Percentiles rank a stretch among this genome's conserved stretches.
These are phyloP conservation scores for Hystrix cristata DNA, from an alignment of 2,113 vertebrate genomes.

Conservation along the genomic window DNA sequence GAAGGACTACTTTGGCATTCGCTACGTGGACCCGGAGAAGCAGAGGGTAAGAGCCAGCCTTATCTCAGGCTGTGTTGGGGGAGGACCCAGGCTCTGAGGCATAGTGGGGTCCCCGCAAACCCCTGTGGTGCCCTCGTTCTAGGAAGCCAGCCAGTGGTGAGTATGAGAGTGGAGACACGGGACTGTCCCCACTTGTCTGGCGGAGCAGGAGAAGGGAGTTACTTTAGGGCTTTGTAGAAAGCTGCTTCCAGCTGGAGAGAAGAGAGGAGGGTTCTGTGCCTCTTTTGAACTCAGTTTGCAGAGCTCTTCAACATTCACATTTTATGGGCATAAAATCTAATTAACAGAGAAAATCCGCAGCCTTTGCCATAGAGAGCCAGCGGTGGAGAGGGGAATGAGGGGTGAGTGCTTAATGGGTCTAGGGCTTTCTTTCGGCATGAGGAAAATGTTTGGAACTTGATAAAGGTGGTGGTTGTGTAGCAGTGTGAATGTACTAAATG, in stretches of 20 bases:
- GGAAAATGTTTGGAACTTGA: conserved; percentile 41
- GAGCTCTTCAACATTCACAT: not conserved
- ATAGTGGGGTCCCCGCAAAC: not conserved
- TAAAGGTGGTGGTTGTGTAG: not conserved
- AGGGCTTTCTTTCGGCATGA: not conserved
- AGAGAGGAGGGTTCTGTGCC: not conserved
- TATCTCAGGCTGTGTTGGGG: conserved; percentile 31
- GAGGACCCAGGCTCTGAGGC: not conserved
- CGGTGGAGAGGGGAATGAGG: not conserved
- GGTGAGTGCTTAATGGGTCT: not conserved
- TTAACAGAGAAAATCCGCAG: not conserved
- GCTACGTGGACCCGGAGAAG: conserved; percentile 98
- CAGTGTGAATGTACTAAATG: not conserved
- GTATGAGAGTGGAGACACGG: not conserved
- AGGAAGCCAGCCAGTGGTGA: not conserved
- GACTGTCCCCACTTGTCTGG: not conserved
- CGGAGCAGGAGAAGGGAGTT: not conserved
- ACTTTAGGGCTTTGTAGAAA: not conserved
- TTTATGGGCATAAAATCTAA: not conserved
- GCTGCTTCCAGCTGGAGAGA: not conserved
- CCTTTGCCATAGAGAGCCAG: not conserved
- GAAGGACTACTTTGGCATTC: conserved; percentile 99
- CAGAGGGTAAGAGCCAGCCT: conserved; percentile 93
- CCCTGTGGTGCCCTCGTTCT: not conserved
- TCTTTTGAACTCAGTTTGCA: not conserved